Evolutionary conservation across 1,140 invertebrate species (phyloP).

Genomic region (Zophobas morio): DNA sequence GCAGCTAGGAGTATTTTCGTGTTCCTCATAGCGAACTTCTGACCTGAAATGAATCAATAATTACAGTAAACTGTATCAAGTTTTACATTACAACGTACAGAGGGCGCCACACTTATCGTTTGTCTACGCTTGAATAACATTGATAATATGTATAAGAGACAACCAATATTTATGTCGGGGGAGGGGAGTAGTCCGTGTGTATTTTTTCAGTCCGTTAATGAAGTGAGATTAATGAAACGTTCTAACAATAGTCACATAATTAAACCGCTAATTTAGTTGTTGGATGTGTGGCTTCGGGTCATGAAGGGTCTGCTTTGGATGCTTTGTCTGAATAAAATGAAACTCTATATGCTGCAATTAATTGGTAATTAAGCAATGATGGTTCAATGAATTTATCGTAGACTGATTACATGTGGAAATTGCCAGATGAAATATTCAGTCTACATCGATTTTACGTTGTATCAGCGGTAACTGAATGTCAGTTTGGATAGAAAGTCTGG

Average conservation of each 20-base stretch:
- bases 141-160: no score
- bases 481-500: no score
- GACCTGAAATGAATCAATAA: slow-evolving; percentile 69
- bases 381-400: not conserved
- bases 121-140: not conserved
- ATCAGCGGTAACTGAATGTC: not conserved
- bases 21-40: slow-evolving; percentile 85
- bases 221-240: slow-evolving; percentile 12
- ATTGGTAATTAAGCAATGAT: slow-evolving; percentile 7
- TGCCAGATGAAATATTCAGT: not conserved
- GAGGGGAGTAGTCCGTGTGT: no score
- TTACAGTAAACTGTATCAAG: slow-evolving; percentile 12
- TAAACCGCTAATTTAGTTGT: slow-evolving; percentile 8
- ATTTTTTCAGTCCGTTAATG: not conserved
- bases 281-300: not conserved
- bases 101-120: not conserved
- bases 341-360: slow-evolving; percentile 2
- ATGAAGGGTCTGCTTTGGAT: not conserved
- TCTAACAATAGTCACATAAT: slow-evolving; percentile 9
- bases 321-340: not conserved
- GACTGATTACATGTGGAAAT: not conserved
- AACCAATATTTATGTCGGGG: no score
- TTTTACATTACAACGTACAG: not conserved
- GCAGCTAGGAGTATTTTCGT: slow-evolving; percentile 79
- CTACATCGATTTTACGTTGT: not conserved